A percentile compares a stretch with the other conserved stretches of the same genome.
Conservation (phyloP, 1,140 invertebrate genomes). For the Meloidogyne hapla region DNA sequence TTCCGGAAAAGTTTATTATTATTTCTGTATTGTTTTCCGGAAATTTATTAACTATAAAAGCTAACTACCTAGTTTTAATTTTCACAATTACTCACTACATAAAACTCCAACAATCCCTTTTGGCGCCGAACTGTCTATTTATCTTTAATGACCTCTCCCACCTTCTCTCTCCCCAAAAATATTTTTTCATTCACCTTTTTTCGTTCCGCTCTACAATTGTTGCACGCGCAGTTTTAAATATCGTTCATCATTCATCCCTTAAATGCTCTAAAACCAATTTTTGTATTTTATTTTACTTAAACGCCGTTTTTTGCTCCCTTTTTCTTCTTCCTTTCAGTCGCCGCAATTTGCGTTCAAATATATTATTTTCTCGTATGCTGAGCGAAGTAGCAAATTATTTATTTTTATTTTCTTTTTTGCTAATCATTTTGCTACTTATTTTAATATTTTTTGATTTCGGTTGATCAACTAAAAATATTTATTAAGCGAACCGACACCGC, state of each 20-base stretch:
- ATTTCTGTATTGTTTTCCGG: too few relatives aligned
- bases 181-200: background rate
- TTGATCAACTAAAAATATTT: background rate
- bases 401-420: background rate
- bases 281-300: background rate
- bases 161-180: background rate
- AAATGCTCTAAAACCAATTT: background rate
- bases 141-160: background rate
- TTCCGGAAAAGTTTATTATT: too few relatives aligned
- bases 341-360: background rate
- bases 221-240: conserved; percentile 2
- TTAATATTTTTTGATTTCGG: too few relatives aligned
- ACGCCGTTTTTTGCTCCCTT: background rate
- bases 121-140: background rate
- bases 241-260: background rate
- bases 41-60: too few relatives aligned
- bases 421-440: background rate
- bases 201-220: background rate
- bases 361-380: background rate
- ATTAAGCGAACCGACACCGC: background rate
- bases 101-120: background rate
- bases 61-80: background rate
- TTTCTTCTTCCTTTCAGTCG: background rate
- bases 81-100: background rate
- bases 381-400: background rate